Conservation (phyloP, 2,113 vertebrate genomes). For the Coracopsis vasa region DNA sequence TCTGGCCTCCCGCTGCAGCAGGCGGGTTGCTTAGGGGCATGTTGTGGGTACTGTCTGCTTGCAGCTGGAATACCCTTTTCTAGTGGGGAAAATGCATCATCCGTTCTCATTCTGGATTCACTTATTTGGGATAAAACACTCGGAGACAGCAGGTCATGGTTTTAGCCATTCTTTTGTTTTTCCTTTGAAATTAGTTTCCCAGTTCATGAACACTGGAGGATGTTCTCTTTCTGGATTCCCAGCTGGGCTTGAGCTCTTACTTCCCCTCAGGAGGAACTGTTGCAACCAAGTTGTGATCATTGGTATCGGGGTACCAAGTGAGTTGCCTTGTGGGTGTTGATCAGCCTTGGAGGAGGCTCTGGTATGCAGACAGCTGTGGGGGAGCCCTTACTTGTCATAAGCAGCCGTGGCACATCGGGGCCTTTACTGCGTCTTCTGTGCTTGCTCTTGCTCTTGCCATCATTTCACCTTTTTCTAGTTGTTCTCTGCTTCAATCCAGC, state of each 20-base stretch:
- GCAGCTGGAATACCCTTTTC: background rate
- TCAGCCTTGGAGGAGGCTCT: background rate
- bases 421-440: background rate
- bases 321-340: background rate
- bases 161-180: background rate
- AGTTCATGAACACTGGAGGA: background rate
- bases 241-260: background rate
- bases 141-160: background rate
- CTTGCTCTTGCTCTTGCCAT: background rate
- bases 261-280: background rate
- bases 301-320: background rate
- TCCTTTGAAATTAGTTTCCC: background rate
- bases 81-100: background rate
- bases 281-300: background rate
- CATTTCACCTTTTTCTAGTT: background rate
- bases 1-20: background rate
- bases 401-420: background rate
- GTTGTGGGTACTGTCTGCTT: background rate
- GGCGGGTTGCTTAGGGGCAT: background rate
- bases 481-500: background rate
- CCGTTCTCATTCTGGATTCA: background rate
- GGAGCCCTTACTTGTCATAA: background rate
- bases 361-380: background rate
- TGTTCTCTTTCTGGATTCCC: background rate
- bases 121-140: background rate